Base-by-base conservation (phyloP, 2,888 invertebrate species). In the Endotricha flammealis region DNA sequence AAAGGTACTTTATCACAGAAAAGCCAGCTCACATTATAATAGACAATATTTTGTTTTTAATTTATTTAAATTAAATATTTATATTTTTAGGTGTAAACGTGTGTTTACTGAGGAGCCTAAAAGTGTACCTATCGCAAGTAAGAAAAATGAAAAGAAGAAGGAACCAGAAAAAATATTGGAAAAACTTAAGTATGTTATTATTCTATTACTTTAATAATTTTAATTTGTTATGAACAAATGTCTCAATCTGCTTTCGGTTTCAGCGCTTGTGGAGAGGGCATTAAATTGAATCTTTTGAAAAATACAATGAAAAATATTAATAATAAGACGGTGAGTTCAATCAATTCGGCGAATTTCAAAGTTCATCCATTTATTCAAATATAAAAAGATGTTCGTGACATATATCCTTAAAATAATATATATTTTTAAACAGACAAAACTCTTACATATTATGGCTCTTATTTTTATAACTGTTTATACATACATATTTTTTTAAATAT, bases 41-140 rank as follows among this genome's bases (percentile, higher is more conserved):
- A n/a, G n/a, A 4, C 22, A n/a, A 27, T 29, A 32, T 12, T 20
- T 32, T 7, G 10, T 25, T 16, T 29, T 3, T 17, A 10, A 7
- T 10, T 30, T 12, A 13, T 20, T 8, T 4, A 20, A 20, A 20
- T 16, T n/a, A n/a, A n/a, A n/a, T n/a, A 2, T 30, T 25, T 32
- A 9, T 44, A 9, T 49, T 62, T 55, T 24, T 45, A 88, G 90
- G 50, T 94, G 94, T 80, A 90, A 89, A 64, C 86, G 91, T 56
- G 90, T 91, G 60, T 89, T 94, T 52, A 90, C 91, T 1, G 92
- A 92, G 42, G 91, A 92, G 57, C 92, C 93, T 16, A 93, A 93
- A 74, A 76, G 82, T 65, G 77, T 86, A 63, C 80, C 87, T 29
- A 74, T 77, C 58, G 60, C 72, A 42, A 79, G 65, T 66, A 86